Base-by-base conservation (phyloP, 2,797 vertebrate species). In the Vespertilio murinus region DNA sequence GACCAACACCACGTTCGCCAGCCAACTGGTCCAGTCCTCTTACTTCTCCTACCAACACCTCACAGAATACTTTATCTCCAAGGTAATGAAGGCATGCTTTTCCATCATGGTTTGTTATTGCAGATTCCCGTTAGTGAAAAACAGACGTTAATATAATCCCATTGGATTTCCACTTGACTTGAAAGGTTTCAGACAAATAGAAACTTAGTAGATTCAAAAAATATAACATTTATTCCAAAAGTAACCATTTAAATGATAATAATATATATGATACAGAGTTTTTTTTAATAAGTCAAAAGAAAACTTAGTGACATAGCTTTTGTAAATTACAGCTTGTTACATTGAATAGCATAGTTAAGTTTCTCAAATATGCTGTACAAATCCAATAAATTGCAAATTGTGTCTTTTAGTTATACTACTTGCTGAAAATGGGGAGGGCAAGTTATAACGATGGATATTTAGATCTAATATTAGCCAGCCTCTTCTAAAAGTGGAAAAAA, bases 21-120 rank as follows among this genome's bases (percentile, higher is more conserved):
- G 99, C 99, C 97, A 99, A 98, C 85, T 99, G 99, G 99, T 98
- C 99, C 95, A 99, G 99, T 97, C 99, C 99, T 17, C 98, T 99
- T 96, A 99, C 99, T 73, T 99, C 99, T 56, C 99, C 99, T 91
- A 99, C 99, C 88, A 99, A 99, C 95, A 99, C 99, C 79, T 99
- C 99, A 2, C 99, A 99, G 97, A 99, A 99, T 97, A 99, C 99
- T 81, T 98, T 99, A 73, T 99, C 99, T 98, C 99, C 99, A 98
- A 99, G 99, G 99, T 99, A 99, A 97, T 10, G 59, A 40, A 80
- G 75, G 47, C 28, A 23, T 33, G 9, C 65, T 75, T 94, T 91
- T 54, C 77, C 78, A 35, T 81, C 38, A n/a, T 71, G 38, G 28
- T 78, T 89, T 96, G 14, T 94, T 61, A 94, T 45, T 93, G 61